Conservation (phyloP, 2,888 invertebrate genomes). For the Eupithecia exiguata region DNA sequence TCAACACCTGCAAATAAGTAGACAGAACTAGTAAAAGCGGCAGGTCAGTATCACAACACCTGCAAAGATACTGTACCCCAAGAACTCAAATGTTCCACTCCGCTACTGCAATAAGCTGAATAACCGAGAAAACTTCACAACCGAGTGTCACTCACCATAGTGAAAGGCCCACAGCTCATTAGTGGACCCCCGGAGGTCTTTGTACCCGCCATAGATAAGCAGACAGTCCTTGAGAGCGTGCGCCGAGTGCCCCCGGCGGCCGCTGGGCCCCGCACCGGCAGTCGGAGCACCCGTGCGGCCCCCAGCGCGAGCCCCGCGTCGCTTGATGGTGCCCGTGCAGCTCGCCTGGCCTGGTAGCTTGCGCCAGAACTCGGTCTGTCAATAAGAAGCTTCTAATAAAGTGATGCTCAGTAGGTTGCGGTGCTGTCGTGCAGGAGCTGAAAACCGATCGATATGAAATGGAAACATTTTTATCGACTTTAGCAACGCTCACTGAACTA, state of each 20-base stretch:
- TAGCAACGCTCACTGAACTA: not conserved
- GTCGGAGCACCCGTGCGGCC: slow-evolving; percentile 63
- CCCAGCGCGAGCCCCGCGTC: slow-evolving; percentile 78
- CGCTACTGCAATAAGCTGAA: not conserved
- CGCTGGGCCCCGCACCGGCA: slow-evolving; percentile 86
- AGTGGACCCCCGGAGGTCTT: slow-evolving; percentile 92
- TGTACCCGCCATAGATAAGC: slow-evolving; percentile 94
- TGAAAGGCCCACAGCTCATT: slow-evolving; percentile 94
- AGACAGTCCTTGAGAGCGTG: slow-evolving; percentile 90
- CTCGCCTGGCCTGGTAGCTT: slow-evolving; percentile 79
- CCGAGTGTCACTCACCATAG: slow-evolving; percentile 85
- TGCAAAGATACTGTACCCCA: not conserved
- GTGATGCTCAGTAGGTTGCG: not conserved
- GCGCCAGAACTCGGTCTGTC: slow-evolving; percentile 67
- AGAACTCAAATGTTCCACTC: not conserved
- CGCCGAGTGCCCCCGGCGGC: slow-evolving; percentile 92
- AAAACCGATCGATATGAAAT: slow-evolving; percentile 4
- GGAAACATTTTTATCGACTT: not conserved
- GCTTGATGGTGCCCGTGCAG: not conserved
- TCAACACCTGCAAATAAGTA: too few relatives aligned
- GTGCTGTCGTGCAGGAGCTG: not conserved
- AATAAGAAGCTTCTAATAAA: not conserved
- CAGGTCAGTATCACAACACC: not conserved
- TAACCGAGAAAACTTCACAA: not conserved
- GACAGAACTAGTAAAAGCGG: not conserved